Base-by-base conservation (phyloP, 1,140 invertebrate genomes). In the Drosophila oshimai region DNA sequence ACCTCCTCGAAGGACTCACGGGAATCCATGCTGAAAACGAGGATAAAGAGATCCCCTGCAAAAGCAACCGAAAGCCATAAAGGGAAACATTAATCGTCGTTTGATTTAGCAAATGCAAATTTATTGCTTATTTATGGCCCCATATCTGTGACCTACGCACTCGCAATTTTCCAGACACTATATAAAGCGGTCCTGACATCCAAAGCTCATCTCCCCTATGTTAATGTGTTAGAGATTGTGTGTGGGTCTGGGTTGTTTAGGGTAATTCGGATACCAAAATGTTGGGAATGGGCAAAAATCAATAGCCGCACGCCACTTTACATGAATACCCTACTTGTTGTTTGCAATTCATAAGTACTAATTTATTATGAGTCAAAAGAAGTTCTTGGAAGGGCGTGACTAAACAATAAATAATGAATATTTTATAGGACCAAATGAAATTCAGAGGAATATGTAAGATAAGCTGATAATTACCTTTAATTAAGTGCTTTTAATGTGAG, bases 1-100 rank as follows among this genome's bases (percentile, higher is more conserved):
- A 96, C 95, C 91, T 97, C 96, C 70, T 96, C 95, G 81, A 96
- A 97, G 0, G 95, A 96, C 83, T 97, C 96, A n/a, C 95, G 92
- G 69, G 95, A 95, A 81, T 96, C 95, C 93, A 97, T 95, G 76
- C 95, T 95, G 90, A 96, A 97, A 5, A 97, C 96, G 57, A 97
- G 91, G 39, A 97, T 93, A 91, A 97, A 97, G 7, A 97, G 91
- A 90, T 97, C 96, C 74, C 96, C 96, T 97, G 92, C 87, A 73
- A 65, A 62, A 31, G 33, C 18, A 20, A 17, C 24, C 54, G 13
- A 65, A 74, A 72, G 41, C 50, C 42, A 62, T 83, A 67, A 47
- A 60, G 67, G 67, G 18, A 34, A 41, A 55, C 62, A 77, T 77
- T 84, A 71, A 68, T 68, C 70, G 64, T 49, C 55, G 51, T 55